These are phyloP conservation scores for Prosopocoilus inquinatus DNA, from an alignment of 2,888 invertebrate species.

Conservation along the genomic window DNA sequence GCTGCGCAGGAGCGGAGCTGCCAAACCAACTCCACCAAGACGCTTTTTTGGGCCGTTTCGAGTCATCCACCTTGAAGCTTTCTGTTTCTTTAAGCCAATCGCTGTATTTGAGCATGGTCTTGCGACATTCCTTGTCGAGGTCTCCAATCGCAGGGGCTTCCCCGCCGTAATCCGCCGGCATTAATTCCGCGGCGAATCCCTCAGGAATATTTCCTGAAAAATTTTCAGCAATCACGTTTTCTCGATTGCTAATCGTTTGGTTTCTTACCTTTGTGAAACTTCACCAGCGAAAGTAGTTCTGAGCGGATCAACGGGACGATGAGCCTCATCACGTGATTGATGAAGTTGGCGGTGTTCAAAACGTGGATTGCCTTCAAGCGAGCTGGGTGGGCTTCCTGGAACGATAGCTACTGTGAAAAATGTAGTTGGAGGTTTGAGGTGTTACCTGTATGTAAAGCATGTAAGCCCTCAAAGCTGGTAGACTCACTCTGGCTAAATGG, in stretches of 20 bases:
- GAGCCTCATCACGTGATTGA: conserved; percentile 67
- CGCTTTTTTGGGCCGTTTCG: conserved; percentile 45
- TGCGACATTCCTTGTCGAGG: conserved; percentile 57
- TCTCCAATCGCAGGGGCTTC: conserved; percentile 55
- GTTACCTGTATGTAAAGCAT: conserved; percentile 66
- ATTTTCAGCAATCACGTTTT: background rate
- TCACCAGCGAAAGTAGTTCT: conserved; percentile 60
- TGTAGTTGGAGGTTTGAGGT: conserved; percentile 13
- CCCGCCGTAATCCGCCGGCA: conserved; percentile 62
- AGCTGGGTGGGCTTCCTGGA: conserved; percentile 66
- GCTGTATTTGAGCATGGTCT: conserved; percentile 59
- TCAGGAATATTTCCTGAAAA: conserved; percentile 42
- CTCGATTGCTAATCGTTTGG: background rate
- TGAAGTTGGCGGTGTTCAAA: conserved; percentile 65
- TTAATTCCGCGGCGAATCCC: conserved; percentile 44
- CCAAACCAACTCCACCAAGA: conserved; percentile 46
- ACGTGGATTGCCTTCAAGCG: conserved; percentile 66
- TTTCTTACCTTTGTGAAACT: conserved; percentile 52
- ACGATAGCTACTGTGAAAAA: conserved; percentile 22
- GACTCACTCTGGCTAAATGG: conserved; percentile 62
- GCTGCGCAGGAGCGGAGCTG: conserved; percentile 22
- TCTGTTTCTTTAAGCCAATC: conserved; percentile 63
- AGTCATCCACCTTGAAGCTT: conserved; percentile 54
- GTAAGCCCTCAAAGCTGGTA: conserved; percentile 62
- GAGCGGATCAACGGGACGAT: conserved; percentile 64